phyloP scores from a whole-genome alignment of 1,140 invertebrate species.

The Procambarus clarkii region DNA sequence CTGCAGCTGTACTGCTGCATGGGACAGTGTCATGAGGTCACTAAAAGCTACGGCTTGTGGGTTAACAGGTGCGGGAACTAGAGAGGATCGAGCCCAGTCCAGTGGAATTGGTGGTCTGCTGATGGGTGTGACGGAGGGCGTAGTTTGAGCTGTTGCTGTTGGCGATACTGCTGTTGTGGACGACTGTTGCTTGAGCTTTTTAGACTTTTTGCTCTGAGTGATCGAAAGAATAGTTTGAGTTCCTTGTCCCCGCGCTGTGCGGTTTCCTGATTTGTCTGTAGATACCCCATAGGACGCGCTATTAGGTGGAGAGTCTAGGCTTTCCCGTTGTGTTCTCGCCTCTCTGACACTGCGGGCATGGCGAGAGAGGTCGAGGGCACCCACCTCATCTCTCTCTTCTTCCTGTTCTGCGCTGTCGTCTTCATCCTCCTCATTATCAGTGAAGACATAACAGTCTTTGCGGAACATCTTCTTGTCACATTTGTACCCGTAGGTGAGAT shows the following conservation, averaged over 20 bases:
- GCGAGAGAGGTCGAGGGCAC: slow-evolving; percentile 67
- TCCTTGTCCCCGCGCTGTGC: slow-evolving; percentile 53
- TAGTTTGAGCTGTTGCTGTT: slow-evolving; percentile 42
- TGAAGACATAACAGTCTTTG: slow-evolving; percentile 62
- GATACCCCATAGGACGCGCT: not conserved
- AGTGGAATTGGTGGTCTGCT: slow-evolving; percentile 49
- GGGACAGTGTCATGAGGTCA: slow-evolving; percentile 70
- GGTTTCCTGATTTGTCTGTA: not conserved
- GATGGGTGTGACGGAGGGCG: slow-evolving; percentile 24
- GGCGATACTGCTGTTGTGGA: slow-evolving; percentile 20
- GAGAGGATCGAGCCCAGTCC: slow-evolving; percentile 55
- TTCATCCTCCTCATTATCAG: slow-evolving; percentile 63
- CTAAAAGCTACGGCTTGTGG: slow-evolving; percentile 67
- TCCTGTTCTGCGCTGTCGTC: slow-evolving; percentile 54
- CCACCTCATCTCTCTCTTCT: slow-evolving; percentile 69
- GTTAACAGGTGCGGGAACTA: slow-evolving; percentile 48
- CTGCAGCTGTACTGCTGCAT: slow-evolving; percentile 71
- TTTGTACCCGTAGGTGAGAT: slow-evolving; percentile 35
- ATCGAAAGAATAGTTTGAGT: slow-evolving; percentile 71
- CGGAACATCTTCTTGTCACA: slow-evolving; percentile 28
- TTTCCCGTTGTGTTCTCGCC: slow-evolving; percentile 66
- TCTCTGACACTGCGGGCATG: slow-evolving; percentile 68
- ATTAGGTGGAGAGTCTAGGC: slow-evolving; percentile 59
- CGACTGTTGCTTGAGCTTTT: slow-evolving; percentile 57
- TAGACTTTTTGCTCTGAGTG: slow-evolving; percentile 70